Base-by-base conservation (phyloP, 1,140 invertebrate genomes). In the Homalodisca vitripennis region DNA sequence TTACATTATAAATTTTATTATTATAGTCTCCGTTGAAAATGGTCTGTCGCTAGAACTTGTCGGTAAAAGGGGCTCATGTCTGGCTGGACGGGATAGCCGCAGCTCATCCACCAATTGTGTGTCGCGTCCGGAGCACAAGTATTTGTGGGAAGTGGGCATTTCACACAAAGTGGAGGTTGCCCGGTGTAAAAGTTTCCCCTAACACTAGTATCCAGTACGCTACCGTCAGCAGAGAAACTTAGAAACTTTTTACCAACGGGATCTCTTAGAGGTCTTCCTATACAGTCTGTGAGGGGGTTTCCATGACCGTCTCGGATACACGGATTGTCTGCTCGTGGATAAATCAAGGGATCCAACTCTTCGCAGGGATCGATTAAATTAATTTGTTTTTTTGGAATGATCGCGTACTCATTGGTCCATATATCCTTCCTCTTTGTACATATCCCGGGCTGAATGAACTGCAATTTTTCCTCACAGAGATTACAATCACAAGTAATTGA, bases 201-300 rank as follows among this genome's bases (percentile, higher is more conserved):
- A 10, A 60, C 2, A 30, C 27, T 60, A 12, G 55, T 60, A 22
- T 60, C 55, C 55, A 60, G 14, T 26, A 60, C 22, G 24, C 55
- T 60, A 12, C 55, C 55, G 55, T 60, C 29, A 29, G 55, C 24
- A 27, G 24, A 22, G 10, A 60, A 30, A 13, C 26, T 60, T 10
- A 60, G 22, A n/a, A 60, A 60, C 24, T 60, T 60, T 26, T 60
- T 60, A 2, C 55, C 55, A 2, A 60, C 26, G 6, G 55, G 55
- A 29, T 24, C 24, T 29, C 55, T 60, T 13, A 60, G 26, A 10
- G 55, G 55, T n/a, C 55, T 26, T 26, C 55, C 55, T 2, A 60
- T 60, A 27, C 55, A 60, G 27, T 60, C 55, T 12, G 55, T 60
- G 55, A 60, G 55, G n/a, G 55, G 55, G 29, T 60, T 60, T n/a